Conservation (phyloP, 2,113 vertebrate genomes). For the Oncorhynchus keta region DNA sequence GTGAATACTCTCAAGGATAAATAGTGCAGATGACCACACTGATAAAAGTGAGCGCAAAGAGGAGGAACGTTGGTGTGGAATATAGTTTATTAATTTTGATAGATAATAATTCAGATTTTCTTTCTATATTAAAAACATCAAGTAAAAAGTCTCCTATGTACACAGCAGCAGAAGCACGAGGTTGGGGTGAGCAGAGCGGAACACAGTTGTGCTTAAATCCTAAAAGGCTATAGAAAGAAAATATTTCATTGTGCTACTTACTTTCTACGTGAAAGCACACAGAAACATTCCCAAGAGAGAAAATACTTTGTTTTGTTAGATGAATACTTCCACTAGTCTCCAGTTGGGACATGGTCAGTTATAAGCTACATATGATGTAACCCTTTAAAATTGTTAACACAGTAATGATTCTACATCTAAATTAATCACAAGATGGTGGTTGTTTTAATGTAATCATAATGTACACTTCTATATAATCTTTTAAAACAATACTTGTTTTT, state of each 20-base stretch:
- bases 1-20: not conserved
- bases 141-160: slow-evolving; percentile 40
- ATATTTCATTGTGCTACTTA: slow-evolving; percentile 52
- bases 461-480: not conserved
- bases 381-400: not conserved
- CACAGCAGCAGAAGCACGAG: slow-evolving; percentile 59
- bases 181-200: slow-evolving; percentile 42
- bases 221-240: slow-evolving; percentile 37
- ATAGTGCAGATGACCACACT: not conserved
- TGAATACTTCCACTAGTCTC: slow-evolving; percentile 1
- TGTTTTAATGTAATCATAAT: slow-evolving; percentile 12
- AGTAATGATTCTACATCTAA: slow-evolving; percentile 8
- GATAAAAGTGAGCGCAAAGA: not conserved
- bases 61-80: slow-evolving; percentile 39
- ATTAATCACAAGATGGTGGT: slow-evolving; percentile 1
- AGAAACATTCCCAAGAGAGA: slow-evolving; percentile 14
- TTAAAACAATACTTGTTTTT: slow-evolving; percentile 14
- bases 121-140: slow-evolving; percentile 64
- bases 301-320: not conserved
- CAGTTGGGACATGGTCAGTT: not conserved
- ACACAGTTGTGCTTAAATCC: slow-evolving; percentile 61
- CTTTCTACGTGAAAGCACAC: slow-evolving; percentile 26
- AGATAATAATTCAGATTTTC: slow-evolving; percentile 34
- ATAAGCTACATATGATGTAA: not conserved
- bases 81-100: slow-evolving; percentile 67